Base-by-base conservation (phyloP, 2,797 vertebrate genomes). In the Danionella dracula region DNA sequence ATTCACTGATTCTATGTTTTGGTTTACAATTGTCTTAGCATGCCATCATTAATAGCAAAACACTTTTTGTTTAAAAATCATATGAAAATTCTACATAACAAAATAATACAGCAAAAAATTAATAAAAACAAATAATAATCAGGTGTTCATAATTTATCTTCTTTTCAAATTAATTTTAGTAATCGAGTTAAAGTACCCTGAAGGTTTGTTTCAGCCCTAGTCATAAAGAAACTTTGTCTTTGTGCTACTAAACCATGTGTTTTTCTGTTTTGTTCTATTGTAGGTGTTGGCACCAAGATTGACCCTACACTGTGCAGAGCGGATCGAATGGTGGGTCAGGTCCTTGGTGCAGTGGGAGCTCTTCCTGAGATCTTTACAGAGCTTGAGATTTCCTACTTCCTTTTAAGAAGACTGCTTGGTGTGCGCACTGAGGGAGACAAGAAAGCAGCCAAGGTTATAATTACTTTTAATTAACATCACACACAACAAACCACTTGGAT, bases 281-380 rank as follows among this genome's bases (percentile, higher is more conserved):
- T 73, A 99, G 96, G 96, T 78, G 96, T 99, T 74, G 97, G 96
- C 75, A 99, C 97, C 0, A 98, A 99, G 82, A 99, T 98, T 20
- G 96, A 99, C 81, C 97, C 97, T 4, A 99, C 96, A 0, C 81
- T 99, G 76, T 99, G 96, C 84, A 86, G 95, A 19, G 96, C 96
- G 2, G 96, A 98, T 77, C 91, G 96, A 70, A 99, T 99, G 97
- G 96, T 99, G n/a, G 97, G 97, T 2, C 97, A 99, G 72, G 97
- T 99, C 35, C 90, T 99, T 16, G 97, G 97, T 0, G 96, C 96
- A 0, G 94, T 99, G 13, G 97, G 92, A 31, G 96, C 94, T 4
- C 86, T 99, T 73, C 97, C 95, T 1, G 97, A 99, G 85, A 99
- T 99, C 82, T 99, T 97, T 81, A 99, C 97, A 1, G 96, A 99